A percentile compares a stretch with the other conserved stretches of the same genome.
phyloP scores from a whole-genome alignment of 2,888 invertebrate genomes.

The Glyphotaelius pellucidus region DNA sequence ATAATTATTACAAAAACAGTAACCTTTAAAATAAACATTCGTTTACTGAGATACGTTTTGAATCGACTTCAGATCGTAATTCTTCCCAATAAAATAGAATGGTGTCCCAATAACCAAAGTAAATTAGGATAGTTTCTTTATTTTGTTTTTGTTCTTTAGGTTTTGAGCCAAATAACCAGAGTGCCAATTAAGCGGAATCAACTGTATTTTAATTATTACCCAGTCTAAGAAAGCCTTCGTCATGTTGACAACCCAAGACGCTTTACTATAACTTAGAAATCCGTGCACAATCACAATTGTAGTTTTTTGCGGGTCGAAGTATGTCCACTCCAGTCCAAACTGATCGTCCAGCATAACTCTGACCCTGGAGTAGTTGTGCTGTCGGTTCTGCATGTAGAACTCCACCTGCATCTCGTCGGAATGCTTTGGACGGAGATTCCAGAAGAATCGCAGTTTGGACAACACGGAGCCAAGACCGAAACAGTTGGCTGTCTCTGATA shows the following conservation, averaged over 20 bases:
- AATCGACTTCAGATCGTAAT: no score
- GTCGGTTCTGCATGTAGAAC: constrained; percentile 75
- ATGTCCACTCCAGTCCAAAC: constrained; percentile 78
- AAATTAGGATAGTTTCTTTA: no score
- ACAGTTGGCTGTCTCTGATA: constrained; percentile 73
- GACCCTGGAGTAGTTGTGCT: constrained; percentile 70
- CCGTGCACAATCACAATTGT: constrained; percentile 82
- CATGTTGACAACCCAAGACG: constrained; percentile 79
- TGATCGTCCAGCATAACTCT: constrained; percentile 73
- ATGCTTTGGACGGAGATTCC: constrained; percentile 74
- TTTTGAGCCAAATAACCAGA: no score
- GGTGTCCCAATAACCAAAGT: no score
- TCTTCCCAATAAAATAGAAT: no score
- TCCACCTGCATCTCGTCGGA: constrained; percentile 74
- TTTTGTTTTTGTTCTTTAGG: no score
- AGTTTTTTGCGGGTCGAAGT: constrained; percentile 75
- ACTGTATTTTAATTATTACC: constrained; percentile 70
- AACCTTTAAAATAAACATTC: no score
- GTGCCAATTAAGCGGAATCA: no score
- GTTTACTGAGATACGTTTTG: no score
- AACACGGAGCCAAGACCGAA: constrained; percentile 76
- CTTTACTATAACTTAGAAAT: constrained; percentile 79
- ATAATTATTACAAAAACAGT: no score
- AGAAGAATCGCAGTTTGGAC: constrained; percentile 71
- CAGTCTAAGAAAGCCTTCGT: constrained; percentile 77